phyloP scores from a whole-genome alignment of 2,113 vertebrate genomes.

The Phrynosoma blainvillii region DNA sequence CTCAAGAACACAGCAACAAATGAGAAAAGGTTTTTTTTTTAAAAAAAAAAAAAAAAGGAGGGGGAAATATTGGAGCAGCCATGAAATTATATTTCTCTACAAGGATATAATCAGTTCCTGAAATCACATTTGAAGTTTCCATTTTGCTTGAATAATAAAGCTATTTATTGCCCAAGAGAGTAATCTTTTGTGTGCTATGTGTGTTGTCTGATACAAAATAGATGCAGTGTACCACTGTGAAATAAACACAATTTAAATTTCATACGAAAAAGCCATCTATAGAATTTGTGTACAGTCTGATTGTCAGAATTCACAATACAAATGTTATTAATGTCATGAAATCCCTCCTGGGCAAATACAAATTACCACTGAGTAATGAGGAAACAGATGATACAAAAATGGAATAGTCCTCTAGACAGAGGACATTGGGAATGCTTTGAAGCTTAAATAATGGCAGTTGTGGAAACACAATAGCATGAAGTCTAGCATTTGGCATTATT shows the following conservation, averaged over 20 bases:
- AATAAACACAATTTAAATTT: slow-evolving; percentile 66
- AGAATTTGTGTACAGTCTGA: slow-evolving; percentile 51
- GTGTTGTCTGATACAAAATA: slow-evolving; percentile 55
- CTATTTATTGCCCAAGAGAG: slow-evolving; percentile 56
- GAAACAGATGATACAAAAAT: slow-evolving; percentile 62
- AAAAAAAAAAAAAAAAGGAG: slow-evolving; percentile 7
- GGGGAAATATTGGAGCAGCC: slow-evolving; percentile 42
- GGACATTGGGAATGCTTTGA: slow-evolving; percentile 49
- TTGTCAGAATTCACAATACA: slow-evolving; percentile 38
- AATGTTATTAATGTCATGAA: slow-evolving; percentile 51
- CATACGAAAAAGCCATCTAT: slow-evolving; percentile 45
- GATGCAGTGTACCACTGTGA: slow-evolving; percentile 14
- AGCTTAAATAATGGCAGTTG: slow-evolving; percentile 60
- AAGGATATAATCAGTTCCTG: slow-evolving; percentile 44
- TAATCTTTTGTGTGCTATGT: slow-evolving; percentile 38
- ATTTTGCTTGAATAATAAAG: slow-evolving; percentile 63
- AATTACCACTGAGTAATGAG: slow-evolving; percentile 59
- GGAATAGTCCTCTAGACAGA: slow-evolving; percentile 58
- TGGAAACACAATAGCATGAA: slow-evolving; percentile 42
- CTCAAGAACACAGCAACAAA: slow-evolving; percentile 37
- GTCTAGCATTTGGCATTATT: slow-evolving; percentile 52
- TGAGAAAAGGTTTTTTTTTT: background rate
- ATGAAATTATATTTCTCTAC: slow-evolving; percentile 50
- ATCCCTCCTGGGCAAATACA: slow-evolving; percentile 68
- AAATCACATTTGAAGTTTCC: slow-evolving; percentile 60